Conservation (phyloP, 2,888 invertebrate genomes). For the Ectemnius lituratus region DNA sequence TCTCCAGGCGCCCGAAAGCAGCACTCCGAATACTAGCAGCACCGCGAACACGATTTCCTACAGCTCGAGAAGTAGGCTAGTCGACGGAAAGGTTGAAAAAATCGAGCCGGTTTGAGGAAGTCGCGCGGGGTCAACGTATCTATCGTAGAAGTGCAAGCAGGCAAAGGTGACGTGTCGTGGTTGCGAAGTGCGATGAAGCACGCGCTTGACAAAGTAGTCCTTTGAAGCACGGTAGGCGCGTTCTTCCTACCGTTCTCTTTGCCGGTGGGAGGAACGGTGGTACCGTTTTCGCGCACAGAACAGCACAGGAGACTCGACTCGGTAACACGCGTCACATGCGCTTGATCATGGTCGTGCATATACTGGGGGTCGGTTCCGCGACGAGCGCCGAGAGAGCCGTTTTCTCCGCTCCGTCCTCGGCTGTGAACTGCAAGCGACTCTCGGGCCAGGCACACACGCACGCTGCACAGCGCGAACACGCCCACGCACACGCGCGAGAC, state of each 20-base stretch:
- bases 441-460: constrained; percentile 34
- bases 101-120: background rate
- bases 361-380: constrained; percentile 37
- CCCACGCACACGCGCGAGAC: constrained; percentile 48
- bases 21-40: no score
- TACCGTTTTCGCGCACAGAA: constrained; percentile 34
- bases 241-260: background rate
- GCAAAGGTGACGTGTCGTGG: constrained; percentile 17
- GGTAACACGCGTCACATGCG: constrained; percentile 42
- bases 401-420: constrained; percentile 52
- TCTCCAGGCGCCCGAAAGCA: no score
- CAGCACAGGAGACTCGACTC: constrained; percentile 18
- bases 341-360: constrained; percentile 35
- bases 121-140: constrained; percentile 42
- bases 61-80: no score
- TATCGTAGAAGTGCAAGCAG: constrained; percentile 3
- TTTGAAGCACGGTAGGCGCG: background rate
- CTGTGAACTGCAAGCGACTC: constrained; percentile 43
- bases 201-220: background rate
- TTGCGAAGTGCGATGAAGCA: constrained; percentile 11
- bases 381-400: constrained; percentile 46
- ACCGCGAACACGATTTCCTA: no score
- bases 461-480: constrained; percentile 46
- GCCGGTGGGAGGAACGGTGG: constrained; percentile 7
- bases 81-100: no score